These are phyloP conservation scores for Synergus japonicus DNA, from an alignment of 2,888 invertebrate genomes.

Conservation along the genomic window DNA sequence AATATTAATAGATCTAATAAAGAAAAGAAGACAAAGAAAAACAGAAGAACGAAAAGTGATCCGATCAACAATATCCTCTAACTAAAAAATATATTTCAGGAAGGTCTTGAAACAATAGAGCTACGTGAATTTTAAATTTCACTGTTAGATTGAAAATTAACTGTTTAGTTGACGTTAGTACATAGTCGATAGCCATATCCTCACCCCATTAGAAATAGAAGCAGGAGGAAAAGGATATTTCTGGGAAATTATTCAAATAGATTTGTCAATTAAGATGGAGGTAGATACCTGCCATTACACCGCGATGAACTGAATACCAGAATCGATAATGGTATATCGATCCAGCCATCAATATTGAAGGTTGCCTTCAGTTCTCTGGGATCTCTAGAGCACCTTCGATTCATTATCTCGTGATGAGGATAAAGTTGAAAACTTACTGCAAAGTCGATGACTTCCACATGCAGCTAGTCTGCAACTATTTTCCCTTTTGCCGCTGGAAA, in stretches of 20 bases:
- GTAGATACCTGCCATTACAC: background rate
- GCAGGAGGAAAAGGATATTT: background rate
- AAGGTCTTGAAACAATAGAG: background rate
- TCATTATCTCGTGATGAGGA: background rate
- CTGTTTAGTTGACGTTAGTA: background rate
- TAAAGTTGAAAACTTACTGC: constrained; percentile 29
- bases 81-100: background rate
- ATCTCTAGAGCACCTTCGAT: background rate
- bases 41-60: background rate
- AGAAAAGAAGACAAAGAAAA: background rate
- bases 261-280: background rate
- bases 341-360: background rate
- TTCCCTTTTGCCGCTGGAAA: background rate
- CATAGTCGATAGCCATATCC: background rate
- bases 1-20: background rate
- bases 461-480: constrained; percentile 2
- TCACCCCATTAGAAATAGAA: background rate
- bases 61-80: background rate
- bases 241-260: background rate
- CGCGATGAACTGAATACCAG: background rate
- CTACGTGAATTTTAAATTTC: background rate
- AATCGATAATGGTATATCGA: background rate
- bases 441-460: constrained; percentile 15
- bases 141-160: background rate
- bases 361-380: background rate